Base-by-base conservation (phyloP, 2,113 vertebrate species). In the Rhabdornis inornatus region DNA sequence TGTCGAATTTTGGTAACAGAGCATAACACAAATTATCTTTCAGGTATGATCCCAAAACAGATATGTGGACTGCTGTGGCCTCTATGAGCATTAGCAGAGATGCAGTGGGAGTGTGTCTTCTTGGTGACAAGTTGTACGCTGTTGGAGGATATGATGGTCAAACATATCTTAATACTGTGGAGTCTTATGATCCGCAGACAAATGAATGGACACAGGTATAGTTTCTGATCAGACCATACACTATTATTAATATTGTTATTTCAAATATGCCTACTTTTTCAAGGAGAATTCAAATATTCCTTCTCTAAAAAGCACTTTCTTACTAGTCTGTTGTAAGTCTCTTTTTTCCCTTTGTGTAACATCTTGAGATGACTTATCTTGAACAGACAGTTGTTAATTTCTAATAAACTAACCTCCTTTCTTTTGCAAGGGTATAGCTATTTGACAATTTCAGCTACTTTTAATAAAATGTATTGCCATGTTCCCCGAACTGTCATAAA, bases 81-180 rank as follows among this genome's bases (percentile, higher is more conserved):
- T 99, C 99, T 21, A 99, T 99, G 99, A 99, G 99, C 96, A 98
- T 99, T 90, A 99, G 99, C 97, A 98, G 99, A 95, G 99, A 99
- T 68, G 99, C 99, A 1, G 99, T 99, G 64, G 99, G 99, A 21
- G 99, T 99, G 52, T 99, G 99, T 97, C 98, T 99, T 83, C 98
- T 99, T n/a, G 99, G 99, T 13, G 99, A 99, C 96, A 98, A 98
- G 52, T 89, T 99, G 52, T 99, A 99, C 25, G 99, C 99, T 22
- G 99, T 99, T 56, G 99, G 99, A 30, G 99, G 99, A 27, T 99
- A 99, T 60, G 99, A 99, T 37, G 99, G 99, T 31, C 99, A 99
- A 97, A 98, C 99, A 15, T 99, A 99, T 63, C 99, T 99, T 83
- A 99, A 98, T 66, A 99, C 98, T 3, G 99, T 99, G 53, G 99